phyloP scores from a whole-genome alignment of 2,888 invertebrate genomes.

The Pachliopta kotzebuea region DNA sequence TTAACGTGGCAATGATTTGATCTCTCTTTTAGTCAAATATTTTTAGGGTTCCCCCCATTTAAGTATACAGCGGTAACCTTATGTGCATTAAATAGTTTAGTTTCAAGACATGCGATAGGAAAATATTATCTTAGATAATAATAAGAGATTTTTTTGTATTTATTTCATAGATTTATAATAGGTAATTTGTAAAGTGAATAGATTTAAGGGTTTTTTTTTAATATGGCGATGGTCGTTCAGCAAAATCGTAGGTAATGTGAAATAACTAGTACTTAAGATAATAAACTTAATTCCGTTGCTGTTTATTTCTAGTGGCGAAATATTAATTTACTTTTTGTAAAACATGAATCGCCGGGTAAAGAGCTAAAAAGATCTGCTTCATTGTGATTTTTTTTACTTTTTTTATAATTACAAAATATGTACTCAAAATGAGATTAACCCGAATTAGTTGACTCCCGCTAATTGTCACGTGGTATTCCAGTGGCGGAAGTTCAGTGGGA shows the following conservation, averaged over 20 bases:
- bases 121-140: conserved; percentile 78
- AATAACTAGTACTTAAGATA: conserved; percentile 69
- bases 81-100: conserved; percentile 76
- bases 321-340: conserved; percentile 10
- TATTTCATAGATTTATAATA: conserved; percentile 80
- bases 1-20: conserved; percentile 85
- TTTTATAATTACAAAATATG: conserved; percentile 51
- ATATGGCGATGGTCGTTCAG: conserved; percentile 76
- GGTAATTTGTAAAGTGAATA: conserved; percentile 79
- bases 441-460: conserved; percentile 52
- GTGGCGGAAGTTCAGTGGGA: conserved; percentile 53
- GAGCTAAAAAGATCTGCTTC: conserved; percentile 69
- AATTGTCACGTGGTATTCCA: conserved; percentile 49
- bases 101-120: conserved; percentile 76
- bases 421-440: conserved; percentile 76
- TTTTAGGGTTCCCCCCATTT: conserved; percentile 68
- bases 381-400: conserved; percentile 64
- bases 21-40: conserved; percentile 87
- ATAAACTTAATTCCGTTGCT: conserved; percentile 64
- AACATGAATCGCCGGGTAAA: conserved; percentile 35
- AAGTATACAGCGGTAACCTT: conserved; percentile 57
- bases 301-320: conserved; percentile 26
- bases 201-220: conserved; percentile 65
- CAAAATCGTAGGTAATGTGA: conserved; percentile 58
- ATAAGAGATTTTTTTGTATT: conserved; percentile 77